phyloP scores from a whole-genome alignment of 2,888 invertebrate genomes.

The Rhopalosiphum nymphaeae region DNA sequence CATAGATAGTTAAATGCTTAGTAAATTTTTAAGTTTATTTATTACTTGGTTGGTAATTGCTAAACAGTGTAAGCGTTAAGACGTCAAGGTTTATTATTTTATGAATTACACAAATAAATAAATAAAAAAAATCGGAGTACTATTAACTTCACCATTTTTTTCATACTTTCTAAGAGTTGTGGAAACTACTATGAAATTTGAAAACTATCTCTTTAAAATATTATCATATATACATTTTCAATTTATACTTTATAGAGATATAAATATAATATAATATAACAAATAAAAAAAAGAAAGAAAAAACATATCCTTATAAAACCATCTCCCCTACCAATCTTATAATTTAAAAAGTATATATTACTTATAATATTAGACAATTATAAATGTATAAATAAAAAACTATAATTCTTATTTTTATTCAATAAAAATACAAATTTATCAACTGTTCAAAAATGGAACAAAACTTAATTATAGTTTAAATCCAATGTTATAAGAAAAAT shows the following conservation, averaged over 20 bases:
- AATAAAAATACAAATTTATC: neutral
- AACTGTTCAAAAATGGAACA: neutral
- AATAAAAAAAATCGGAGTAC: neutral
- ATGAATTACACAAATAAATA: neutral
- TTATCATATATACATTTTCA: neutral
- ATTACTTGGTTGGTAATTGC: neutral
- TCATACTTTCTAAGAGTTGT: neutral
- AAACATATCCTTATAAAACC: neutral
- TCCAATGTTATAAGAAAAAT: neutral
- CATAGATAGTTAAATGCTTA: neutral
- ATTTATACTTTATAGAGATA: neutral
- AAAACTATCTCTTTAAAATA: neutral
- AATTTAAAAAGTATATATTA: neutral
- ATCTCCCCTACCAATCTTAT: neutral
- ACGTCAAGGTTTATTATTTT: neutral
- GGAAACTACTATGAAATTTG: neutral
- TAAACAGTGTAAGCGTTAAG: neutral
- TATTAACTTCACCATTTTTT: neutral
- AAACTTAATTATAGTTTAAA: neutral
- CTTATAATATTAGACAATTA: neutral
- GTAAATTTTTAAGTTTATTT: neutral
- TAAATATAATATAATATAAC: neutral
- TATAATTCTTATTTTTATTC: neutral
- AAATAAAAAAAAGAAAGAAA: neutral
- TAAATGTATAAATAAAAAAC: neutral